Percentiles rank a stretch among this genome's conserved stretches.
These are phyloP conservation scores for Eupithecia subumbrata DNA, from an alignment of 2,888 invertebrate genomes.

Conservation along the genomic window DNA sequence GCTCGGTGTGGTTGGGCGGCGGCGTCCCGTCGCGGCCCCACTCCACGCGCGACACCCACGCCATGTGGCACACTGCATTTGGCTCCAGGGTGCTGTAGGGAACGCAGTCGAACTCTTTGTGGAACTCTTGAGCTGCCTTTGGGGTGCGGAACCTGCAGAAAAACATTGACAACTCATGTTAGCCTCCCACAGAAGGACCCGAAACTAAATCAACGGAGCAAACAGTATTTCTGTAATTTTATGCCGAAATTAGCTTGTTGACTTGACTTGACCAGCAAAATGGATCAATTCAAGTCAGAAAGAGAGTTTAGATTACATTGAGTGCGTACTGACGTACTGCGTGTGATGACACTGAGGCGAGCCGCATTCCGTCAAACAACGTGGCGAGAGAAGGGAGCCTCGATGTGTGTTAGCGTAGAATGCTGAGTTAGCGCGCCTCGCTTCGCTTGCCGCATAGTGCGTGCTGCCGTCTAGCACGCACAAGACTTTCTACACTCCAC, in stretches of 20 bases:
- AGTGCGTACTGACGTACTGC: neutral
- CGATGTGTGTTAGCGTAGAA: neutral
- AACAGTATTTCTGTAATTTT: neutral
- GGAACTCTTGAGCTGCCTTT: conserved; percentile 95
- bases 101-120: conserved; percentile 95
- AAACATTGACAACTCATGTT: neutral
- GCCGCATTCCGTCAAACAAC: too few species aligned
- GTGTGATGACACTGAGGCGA: neutral
- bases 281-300: too few species aligned
- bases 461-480: neutral
- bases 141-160: conserved; percentile 86
- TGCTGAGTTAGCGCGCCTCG: neutral
- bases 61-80: conserved; percentile 95
- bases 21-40: conserved; percentile 90
- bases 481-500: neutral
- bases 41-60: conserved; percentile 97
- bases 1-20: conserved; percentile 92
- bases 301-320: neutral
- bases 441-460: neutral
- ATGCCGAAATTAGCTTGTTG: neutral
- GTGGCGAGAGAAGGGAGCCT: too few species aligned
- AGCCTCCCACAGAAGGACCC: neutral
- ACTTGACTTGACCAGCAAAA: neutral
- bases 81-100: conserved; percentile 97
- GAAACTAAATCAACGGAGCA: neutral